Evolutionary conservation across 2,888 invertebrate genomes (phyloP).

Genomic region (Boloria euphrosyne): DNA sequence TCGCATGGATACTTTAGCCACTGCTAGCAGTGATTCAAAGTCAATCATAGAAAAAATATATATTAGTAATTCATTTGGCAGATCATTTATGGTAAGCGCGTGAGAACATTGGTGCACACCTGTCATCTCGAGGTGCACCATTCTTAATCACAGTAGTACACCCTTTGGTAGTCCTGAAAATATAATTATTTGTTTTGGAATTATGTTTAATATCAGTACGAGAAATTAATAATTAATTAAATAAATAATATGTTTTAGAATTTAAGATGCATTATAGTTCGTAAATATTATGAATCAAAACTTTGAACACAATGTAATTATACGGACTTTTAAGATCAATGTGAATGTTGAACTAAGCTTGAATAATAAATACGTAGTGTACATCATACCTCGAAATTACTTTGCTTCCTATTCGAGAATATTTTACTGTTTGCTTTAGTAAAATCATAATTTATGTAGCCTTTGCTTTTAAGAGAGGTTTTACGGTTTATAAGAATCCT

Average conservation of each 20-base stretch:
- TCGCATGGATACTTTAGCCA: constrained; percentile 74
- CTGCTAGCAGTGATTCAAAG: constrained; percentile 75
- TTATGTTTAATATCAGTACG: neutral
- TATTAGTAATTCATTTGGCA: constrained; percentile 79
- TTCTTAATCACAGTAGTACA: constrained; percentile 54
- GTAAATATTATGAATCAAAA: neutral
- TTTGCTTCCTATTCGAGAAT: constrained; percentile 68
- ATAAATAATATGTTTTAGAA: neutral
- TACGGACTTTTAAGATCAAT: neutral
- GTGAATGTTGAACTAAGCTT: neutral
- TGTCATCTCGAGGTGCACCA: constrained; percentile 77
- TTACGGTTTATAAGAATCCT: constrained; percentile 50
- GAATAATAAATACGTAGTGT: constrained; percentile 38
- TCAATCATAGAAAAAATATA: constrained; percentile 80
- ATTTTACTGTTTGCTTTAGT: constrained; percentile 69
- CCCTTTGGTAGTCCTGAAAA: constrained; percentile 60
- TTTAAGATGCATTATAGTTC: no score
- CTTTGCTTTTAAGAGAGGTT: constrained; percentile 52
- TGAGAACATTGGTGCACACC: constrained; percentile 59
- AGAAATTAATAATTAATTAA: neutral
- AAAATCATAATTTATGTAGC: constrained; percentile 76
- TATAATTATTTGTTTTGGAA: neutral
- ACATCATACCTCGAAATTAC: constrained; percentile 66
- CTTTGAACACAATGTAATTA: constrained; percentile 1
- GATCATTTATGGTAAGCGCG: constrained; percentile 72